Evolutionary conservation across 2,888 invertebrate genomes (phyloP).

Genomic region (Coleophora deauratella): DNA sequence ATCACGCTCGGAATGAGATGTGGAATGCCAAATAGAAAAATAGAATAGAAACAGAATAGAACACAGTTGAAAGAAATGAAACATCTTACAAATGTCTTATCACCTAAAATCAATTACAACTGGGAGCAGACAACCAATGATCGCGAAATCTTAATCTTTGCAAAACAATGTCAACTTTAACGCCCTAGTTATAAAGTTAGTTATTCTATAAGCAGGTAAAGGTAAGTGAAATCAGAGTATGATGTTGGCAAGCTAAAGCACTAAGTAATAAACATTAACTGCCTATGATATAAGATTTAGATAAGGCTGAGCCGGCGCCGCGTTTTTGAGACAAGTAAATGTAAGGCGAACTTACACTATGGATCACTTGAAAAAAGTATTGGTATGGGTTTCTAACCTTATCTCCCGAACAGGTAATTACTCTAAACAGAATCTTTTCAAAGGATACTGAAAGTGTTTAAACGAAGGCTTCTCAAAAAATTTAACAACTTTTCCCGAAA

Average conservation of each 20-base stretch:
- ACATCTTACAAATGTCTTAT: constrained; percentile 28
- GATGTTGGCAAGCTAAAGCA: constrained; percentile 31
- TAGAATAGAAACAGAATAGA: too few relatives aligned
- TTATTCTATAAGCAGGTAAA: constrained; percentile 13
- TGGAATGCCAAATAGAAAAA: too few relatives aligned
- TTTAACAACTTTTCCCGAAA: too few relatives aligned
- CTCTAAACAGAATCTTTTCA: too few relatives aligned
- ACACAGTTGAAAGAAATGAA: constrained; percentile 26
- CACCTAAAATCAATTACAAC: constrained; percentile 25
- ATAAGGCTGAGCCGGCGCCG: constrained; percentile 36
- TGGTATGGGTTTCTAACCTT: too few relatives aligned
- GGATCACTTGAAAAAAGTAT: too few relatives aligned
- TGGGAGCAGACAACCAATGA: constrained; percentile 5
- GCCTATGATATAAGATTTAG: constrained; percentile 48
- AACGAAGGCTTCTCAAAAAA: too few relatives aligned
- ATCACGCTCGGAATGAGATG: too few relatives aligned
- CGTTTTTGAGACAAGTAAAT: not conserved
- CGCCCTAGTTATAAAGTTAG: not conserved
- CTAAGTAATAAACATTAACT: constrained; percentile 44
- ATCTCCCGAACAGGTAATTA: too few relatives aligned
- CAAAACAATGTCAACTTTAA: constrained; percentile 12
- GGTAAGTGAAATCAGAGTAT: constrained; percentile 33
- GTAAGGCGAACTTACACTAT: too few relatives aligned
- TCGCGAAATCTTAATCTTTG: constrained; percentile 4
- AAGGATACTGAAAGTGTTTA: too few relatives aligned